phyloP scores from a whole-genome alignment of 1,140 invertebrate species.

The Leptopilina clavipes region DNA sequence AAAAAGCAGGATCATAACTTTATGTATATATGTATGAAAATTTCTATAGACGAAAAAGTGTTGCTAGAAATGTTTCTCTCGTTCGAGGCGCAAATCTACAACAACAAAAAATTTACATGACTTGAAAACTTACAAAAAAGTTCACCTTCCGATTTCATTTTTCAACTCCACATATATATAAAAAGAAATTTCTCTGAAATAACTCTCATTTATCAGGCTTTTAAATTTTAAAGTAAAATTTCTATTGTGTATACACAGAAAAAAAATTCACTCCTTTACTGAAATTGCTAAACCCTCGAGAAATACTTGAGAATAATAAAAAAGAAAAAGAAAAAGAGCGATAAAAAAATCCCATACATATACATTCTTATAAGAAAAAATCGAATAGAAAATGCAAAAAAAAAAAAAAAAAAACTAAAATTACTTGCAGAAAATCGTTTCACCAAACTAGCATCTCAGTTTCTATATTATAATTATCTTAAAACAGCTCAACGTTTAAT shows the following conservation, averaged over 20 bases:
- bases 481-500: constrained; percentile 33
- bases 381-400: background rate
- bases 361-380: too few relatives aligned
- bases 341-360: background rate
- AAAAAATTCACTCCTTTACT: too few relatives aligned
- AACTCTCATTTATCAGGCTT: too few relatives aligned
- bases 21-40: background rate
- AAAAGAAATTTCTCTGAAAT: background rate
- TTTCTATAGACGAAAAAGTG: background rate
- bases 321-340: background rate
- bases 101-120: background rate
- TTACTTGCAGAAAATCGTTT: background rate
- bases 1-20: background rate
- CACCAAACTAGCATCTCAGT: constrained; percentile 11
- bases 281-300: too few relatives aligned
- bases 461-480: constrained; percentile 35
- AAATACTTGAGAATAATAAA: background rate
- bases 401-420: background rate
- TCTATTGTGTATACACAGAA: too few relatives aligned
- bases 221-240: too few relatives aligned
- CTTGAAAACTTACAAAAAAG: background rate
- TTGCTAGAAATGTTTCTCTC: background rate
- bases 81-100: background rate
- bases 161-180: background rate
- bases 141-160: too few relatives aligned